phyloP scores from a whole-genome alignment of 35 echinoderm and acorn worm species.

The Lytechinus pictus region DNA sequence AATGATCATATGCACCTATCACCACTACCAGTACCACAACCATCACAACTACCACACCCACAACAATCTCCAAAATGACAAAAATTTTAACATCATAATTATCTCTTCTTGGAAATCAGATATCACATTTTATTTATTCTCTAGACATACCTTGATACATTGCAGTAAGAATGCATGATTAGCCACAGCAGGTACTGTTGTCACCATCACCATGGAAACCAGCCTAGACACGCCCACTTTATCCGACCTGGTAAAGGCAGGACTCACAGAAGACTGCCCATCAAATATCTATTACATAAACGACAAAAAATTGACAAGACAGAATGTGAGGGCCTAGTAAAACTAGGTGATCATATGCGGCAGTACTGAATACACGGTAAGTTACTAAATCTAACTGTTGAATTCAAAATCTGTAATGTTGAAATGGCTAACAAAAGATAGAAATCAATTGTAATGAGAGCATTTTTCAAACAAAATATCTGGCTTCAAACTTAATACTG shows the following conservation, averaged over 20 bases:
- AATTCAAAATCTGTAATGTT: no score
- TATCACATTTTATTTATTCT: not conserved
- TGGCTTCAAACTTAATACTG: no score
- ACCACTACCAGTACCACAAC: not conserved
- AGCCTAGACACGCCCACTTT: constrained; percentile 22
- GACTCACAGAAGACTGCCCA: not conserved
- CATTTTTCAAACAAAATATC: no score
- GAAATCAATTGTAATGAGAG: no score
- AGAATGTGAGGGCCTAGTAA: no score
- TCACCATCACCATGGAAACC: constrained; percentile 51
- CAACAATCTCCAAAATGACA: not conserved
- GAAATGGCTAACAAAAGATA: no score
- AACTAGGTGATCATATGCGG: no score
- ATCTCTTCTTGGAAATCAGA: not conserved
- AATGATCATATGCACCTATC: no score
- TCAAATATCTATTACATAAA: not conserved
- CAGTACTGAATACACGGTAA: no score
- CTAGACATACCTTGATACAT: not conserved
- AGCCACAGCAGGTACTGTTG: constrained; percentile 1
- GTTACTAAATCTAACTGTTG: no score
- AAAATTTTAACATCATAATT: not conserved
- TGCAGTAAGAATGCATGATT: constrained; percentile 33
- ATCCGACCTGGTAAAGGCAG: not conserved
- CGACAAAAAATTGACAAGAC: not conserved
- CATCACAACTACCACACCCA: not conserved